Percentiles rank a stretch among this genome's conserved stretches.
phyloP scores from a whole-genome alignment of 1,140 invertebrate species.

The Drosophila willistoni region DNA sequence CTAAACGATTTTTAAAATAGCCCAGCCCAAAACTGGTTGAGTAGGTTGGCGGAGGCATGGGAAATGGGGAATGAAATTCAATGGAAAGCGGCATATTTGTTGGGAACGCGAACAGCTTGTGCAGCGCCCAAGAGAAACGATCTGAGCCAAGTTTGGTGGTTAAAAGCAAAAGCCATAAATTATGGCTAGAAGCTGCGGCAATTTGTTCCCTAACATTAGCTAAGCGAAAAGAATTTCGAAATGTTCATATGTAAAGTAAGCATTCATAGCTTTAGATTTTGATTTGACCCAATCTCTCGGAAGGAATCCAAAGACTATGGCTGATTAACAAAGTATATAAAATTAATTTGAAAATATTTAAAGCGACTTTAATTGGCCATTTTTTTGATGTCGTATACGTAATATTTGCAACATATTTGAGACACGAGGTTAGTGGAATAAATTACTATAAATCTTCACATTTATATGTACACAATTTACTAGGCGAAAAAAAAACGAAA shows the following conservation, averaged over 20 bases:
- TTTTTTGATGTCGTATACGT: no score
- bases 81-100: conserved; percentile 14
- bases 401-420: neutral
- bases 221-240: conserved; percentile 14
- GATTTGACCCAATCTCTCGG: no score
- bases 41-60: neutral
- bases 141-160: conserved; percentile 39
- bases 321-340: no score
- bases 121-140: conserved; percentile 20
- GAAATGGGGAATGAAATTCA: neutral
- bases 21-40: conserved; percentile 31
- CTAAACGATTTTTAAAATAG: conserved; percentile 76
- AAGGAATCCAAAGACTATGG: no score
- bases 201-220: conserved; percentile 51
- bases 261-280: no score
- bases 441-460: no score
- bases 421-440: no score
- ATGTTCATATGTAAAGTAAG: neutral
- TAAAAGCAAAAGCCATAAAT: conserved; percentile 63
- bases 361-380: no score
- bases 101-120: conserved; percentile 19
- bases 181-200: conserved; percentile 58
- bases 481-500: no score
- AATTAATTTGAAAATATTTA: no score
- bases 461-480: neutral